These are phyloP conservation scores for Siderastrea siderea DNA, from an alignment of 92 coral and sea anemone genomes.

Conservation along the genomic window DNA sequence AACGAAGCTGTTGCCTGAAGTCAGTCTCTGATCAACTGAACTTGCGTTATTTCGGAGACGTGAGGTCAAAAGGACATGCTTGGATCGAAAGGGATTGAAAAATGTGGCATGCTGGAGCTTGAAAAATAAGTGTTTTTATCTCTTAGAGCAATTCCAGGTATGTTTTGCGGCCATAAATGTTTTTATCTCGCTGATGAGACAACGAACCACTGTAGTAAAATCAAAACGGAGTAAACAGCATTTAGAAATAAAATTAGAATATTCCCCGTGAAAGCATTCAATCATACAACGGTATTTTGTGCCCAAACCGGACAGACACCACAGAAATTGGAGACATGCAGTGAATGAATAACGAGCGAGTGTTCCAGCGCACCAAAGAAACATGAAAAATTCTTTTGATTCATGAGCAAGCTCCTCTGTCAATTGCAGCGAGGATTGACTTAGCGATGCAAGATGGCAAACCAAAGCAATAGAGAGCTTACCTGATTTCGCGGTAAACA, in stretches of 20 bases:
- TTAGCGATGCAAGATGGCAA: not conserved
- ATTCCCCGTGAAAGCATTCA: constrained; percentile 6
- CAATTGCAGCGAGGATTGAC: not conserved
- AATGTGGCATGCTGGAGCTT: not conserved
- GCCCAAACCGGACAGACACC: not conserved
- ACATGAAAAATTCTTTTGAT: not conserved
- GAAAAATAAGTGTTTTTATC: constrained; percentile 15
- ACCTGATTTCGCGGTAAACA: constrained; percentile 28
- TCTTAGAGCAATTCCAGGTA: constrained; percentile 24
- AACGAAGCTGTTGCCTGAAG: not conserved
- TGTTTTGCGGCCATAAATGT: constrained; percentile 10
- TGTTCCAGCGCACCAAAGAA: constrained; percentile 11
- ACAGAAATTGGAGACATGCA: constrained; percentile 15
- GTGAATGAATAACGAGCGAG: not conserved
- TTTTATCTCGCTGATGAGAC: not conserved
- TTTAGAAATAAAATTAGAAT: not conserved
- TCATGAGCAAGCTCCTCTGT: not conserved
- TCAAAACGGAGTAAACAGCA: not conserved
- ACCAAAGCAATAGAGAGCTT: not conserved
- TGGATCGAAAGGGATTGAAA: constrained; percentile 9
- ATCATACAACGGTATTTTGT: not conserved
- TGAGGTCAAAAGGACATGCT: constrained; percentile 37
- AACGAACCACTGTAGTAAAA: not conserved
- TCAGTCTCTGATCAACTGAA: not conserved
- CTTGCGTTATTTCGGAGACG: constrained; percentile 43